These are phyloP conservation scores for Halichoeres trimaculatus DNA, from an alignment of 2,113 vertebrate genomes.

Conservation along the genomic window DNA sequence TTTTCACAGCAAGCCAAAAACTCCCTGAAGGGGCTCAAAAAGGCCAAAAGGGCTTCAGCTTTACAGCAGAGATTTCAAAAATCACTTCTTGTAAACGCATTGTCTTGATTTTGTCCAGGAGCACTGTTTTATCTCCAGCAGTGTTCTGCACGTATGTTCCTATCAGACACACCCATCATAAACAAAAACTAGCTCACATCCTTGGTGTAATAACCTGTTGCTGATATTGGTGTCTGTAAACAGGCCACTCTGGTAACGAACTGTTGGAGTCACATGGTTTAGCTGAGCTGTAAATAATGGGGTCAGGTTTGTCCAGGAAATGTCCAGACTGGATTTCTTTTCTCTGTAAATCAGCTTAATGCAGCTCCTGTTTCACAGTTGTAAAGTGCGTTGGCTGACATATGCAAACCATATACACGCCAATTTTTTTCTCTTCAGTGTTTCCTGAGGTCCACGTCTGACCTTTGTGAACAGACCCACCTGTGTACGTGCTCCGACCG, in stretches of 20 bases:
- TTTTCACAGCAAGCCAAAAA: too few relatives aligned
- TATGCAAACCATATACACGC: neutral
- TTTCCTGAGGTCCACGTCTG: neutral
- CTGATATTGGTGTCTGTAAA: neutral
- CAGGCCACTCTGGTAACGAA: neutral
- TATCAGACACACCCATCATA: neutral
- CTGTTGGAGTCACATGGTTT: neutral
- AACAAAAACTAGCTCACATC: slow-evolving; percentile 2
- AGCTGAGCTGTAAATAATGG: neutral
- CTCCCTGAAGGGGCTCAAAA: too few relatives aligned
- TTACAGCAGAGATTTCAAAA: neutral
- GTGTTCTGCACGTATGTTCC: neutral
- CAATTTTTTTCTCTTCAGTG: too few relatives aligned
- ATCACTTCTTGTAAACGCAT: neutral
- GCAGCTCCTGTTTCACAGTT: slow-evolving; percentile 10
- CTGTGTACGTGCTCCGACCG: slow-evolving; percentile 1
- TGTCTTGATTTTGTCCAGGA: neutral
- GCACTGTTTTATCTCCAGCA: neutral
- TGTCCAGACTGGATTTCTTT: slow-evolving; percentile 60
- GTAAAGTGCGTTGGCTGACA: neutral
- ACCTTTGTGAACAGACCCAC: neutral
- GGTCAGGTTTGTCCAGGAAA: slow-evolving; percentile 42
- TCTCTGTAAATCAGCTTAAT: slow-evolving; percentile 41
- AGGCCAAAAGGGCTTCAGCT: neutral
- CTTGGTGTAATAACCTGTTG: neutral